Evolutionary conservation across 2,797 vertebrate genomes (phyloP), one percentile per base, ranked within the genome.

Genomic region (Pipistrellus pygmaeus): DNA sequence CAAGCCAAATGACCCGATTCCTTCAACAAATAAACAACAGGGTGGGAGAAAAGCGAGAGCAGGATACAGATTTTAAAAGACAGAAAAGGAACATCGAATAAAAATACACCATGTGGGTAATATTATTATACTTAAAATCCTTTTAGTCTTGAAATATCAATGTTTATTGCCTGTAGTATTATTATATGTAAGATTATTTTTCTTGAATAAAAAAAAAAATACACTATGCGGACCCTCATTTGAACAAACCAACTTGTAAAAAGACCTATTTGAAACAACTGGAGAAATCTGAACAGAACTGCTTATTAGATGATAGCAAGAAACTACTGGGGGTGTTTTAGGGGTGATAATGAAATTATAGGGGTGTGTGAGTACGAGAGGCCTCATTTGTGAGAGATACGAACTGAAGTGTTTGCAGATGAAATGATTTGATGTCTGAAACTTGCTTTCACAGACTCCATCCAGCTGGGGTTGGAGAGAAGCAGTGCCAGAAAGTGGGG

Each of bases 1-100:
- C 48, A 68, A 35, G 38, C 78, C 57, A 77, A 81, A 77, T 27
- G 60, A 80, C 48, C 32, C 68, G 25, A 55, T 53, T 76, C 64
- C 73, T 32, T 92, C 90, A 72, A 88, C 86, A 71, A 95, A 83
- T 57, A 68, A 93, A 78, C 30, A 35, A n/a, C 64, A n/a, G 12
- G 62, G 2, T 32, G 21, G 5, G 30, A 12, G 11, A 30, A n/a
- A 30, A n/a, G 4, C 0, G 2, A 15, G 23, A 0, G 5, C 8
- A 38, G 15, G 17, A 38, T 2, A 2, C 46, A 64, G n/a, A 84
- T 23, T 21, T 6, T 48, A 41, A 66, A 44, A 57, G 35, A 93
- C 7, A 48, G 3, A 21, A 51, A 64, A 91, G 57, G 13, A 27
- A 41, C 13, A 21, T 4, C 32, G 32, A 35, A 30, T 7, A 60